A percentile compares a stretch with the other conserved stretches of the same genome.
Conservation (phyloP, 2,888 invertebrate species). For the Calliphora vomitoria region DNA sequence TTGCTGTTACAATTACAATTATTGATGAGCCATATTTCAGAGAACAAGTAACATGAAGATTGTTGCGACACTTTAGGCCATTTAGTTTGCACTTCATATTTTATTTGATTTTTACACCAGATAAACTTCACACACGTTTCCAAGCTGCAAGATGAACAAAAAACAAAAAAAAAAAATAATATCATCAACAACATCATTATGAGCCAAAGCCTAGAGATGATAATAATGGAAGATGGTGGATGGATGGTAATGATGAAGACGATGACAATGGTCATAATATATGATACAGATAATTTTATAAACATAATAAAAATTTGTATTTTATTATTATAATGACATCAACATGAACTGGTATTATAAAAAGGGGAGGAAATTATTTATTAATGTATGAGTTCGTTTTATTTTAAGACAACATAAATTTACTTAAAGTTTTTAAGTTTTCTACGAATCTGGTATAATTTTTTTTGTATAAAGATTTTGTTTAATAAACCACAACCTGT, state of each 20-base stretch:
- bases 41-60: constrained; percentile 65
- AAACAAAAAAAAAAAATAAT: background rate
- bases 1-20: constrained; percentile 70
- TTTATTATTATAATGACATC: constrained; percentile 66
- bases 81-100: constrained; percentile 74
- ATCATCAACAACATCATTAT: background rate
- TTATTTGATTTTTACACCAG: constrained; percentile 68
- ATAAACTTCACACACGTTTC: constrained; percentile 51
- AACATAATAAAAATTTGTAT: constrained; percentile 69
- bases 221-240: no score
- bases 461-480: constrained; percentile 25
- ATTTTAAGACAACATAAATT: constrained; percentile 61
- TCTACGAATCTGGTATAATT: constrained; percentile 9
- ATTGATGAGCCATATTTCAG: constrained; percentile 71
- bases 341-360: constrained; percentile 26
- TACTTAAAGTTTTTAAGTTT: constrained; percentile 8
- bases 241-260: background rate
- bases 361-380: constrained; percentile 37
- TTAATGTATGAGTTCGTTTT: constrained; percentile 45
- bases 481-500: constrained; percentile 67
- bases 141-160: background rate
- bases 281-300: constrained; percentile 51
- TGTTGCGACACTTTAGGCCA: constrained; percentile 74
- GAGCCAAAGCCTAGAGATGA: background rate
- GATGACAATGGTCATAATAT: constrained; percentile 63